phyloP scores from a whole-genome alignment of 2,113 vertebrate species.

The Nothobranchius furzeri region DNA sequence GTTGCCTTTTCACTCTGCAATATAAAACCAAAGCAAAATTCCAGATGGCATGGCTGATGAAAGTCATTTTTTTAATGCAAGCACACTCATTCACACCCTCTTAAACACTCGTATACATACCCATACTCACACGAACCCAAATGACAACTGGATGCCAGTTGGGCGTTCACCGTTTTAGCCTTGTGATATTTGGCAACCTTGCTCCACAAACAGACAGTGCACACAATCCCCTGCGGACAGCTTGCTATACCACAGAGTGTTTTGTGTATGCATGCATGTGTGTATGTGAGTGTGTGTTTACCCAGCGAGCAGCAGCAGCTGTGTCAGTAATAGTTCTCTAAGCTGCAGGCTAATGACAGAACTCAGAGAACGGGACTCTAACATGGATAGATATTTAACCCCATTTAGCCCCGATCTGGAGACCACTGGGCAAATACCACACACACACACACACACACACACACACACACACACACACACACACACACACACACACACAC shows the following conservation, averaged over 20 bases:
- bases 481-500: background rate
- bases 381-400: slow-evolving; percentile 79
- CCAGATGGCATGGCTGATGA: slow-evolving; percentile 3
- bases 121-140: slow-evolving; percentile 37
- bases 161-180: slow-evolving; percentile 55
- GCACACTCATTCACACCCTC: slow-evolving; percentile 10
- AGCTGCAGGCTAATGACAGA: slow-evolving; percentile 76
- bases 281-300: slow-evolving; percentile 63
- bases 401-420: slow-evolving; percentile 75
- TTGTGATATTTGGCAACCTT: slow-evolving; percentile 70
- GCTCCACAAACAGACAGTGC: slow-evolving; percentile 70
- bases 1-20: background rate
- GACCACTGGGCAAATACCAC: slow-evolving; percentile 68
- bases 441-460: slow-evolving; percentile 23
- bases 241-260: slow-evolving; percentile 58
- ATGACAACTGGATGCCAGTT: slow-evolving; percentile 58
- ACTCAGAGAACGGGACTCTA: slow-evolving; percentile 72
- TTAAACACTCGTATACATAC: slow-evolving; percentile 40
- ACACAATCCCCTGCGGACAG: slow-evolving; percentile 64
- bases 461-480: slow-evolving; percentile 14
- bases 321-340: slow-evolving; percentile 77
- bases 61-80: slow-evolving; percentile 15
- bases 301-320: slow-evolving; percentile 73
- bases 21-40: slow-evolving; percentile 1
- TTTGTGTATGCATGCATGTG: slow-evolving; percentile 31